Conservation (phyloP, 1,140 invertebrate species). For the Brachionus asplanchnoidis region DNA sequence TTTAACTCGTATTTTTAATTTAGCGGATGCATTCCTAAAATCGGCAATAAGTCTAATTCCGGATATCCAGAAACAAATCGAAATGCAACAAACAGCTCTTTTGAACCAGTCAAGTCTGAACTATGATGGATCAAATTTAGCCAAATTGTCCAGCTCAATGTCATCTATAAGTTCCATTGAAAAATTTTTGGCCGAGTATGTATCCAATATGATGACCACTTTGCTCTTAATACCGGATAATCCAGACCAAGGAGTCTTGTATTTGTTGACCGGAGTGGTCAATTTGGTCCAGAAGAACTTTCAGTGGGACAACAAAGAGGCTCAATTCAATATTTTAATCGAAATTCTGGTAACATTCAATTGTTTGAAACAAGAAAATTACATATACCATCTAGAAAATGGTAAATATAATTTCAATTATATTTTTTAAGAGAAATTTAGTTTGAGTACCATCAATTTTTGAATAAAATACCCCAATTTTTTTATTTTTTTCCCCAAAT, state of each 20-base stretch:
- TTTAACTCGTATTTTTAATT: conserved; percentile 45
- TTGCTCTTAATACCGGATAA: conserved; percentile 64
- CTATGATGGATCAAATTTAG: not conserved
- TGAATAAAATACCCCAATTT: too few relatives aligned
- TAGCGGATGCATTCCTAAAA: conserved; percentile 84
- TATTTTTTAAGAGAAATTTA: too few relatives aligned
- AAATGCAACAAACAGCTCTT: conserved; percentile 64
- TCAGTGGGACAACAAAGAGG: conserved; percentile 64
- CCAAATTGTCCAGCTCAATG: not conserved
- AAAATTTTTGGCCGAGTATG: conserved; percentile 37
- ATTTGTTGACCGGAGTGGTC: conserved; percentile 69
- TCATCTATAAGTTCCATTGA: not conserved
- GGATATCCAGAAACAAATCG: conserved; percentile 70
- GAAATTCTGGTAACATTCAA: conserved; percentile 70
- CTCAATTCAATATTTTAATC: conserved; percentile 62
- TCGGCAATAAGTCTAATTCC: conserved; percentile 72
- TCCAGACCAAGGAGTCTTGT: conserved; percentile 72
- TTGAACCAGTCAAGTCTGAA: not conserved
- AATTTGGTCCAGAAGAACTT: conserved; percentile 68
- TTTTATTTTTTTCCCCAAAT: too few relatives aligned
- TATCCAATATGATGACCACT: not conserved
- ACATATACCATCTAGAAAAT: conserved; percentile 74
- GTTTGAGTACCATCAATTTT: too few relatives aligned
- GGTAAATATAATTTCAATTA: conserved; percentile 61
- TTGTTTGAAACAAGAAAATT: conserved; percentile 69